phyloP scores from a whole-genome alignment of 2,797 vertebrate genomes.

The Leptodactylus fallax region DNA sequence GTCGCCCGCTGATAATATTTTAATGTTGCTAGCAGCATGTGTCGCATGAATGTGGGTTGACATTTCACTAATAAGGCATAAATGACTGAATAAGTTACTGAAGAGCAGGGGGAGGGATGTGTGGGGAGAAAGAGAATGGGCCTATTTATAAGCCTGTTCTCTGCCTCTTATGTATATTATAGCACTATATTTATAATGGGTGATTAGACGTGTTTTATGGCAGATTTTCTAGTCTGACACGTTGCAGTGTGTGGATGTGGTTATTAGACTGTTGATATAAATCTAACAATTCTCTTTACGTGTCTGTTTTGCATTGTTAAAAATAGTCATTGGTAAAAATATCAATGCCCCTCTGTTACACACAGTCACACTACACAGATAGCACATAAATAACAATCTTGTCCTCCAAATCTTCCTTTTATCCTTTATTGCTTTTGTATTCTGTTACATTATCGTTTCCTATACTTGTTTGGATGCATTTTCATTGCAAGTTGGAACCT shows the following conservation, averaged over 20 bases:
- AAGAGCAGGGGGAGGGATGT: neutral
- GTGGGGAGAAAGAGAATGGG: neutral
- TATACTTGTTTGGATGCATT: no score
- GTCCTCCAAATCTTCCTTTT: no score
- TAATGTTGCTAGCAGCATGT: constrained; percentile 24
- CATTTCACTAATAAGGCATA: constrained; percentile 24
- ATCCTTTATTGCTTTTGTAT: neutral
- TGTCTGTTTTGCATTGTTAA: neutral
- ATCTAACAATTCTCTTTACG: no score
- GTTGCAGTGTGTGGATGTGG: neutral
- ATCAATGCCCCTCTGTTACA: neutral
- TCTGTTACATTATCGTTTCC: neutral
- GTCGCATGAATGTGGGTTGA: neutral
- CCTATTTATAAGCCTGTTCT: neutral
- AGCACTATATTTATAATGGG: neutral
- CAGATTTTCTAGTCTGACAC: neutral
- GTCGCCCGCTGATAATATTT: neutral
- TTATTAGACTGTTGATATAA: no score
- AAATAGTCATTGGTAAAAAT: neutral
- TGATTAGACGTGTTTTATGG: neutral
- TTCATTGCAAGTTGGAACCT: no score
- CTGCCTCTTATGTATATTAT: neutral
- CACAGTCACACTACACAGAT: neutral
- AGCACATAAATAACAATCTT: neutral
- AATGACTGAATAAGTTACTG: neutral